Evolutionary conservation across 2,888 invertebrate genomes (phyloP).

Genomic region (Drosophila bunnanda): DNA sequence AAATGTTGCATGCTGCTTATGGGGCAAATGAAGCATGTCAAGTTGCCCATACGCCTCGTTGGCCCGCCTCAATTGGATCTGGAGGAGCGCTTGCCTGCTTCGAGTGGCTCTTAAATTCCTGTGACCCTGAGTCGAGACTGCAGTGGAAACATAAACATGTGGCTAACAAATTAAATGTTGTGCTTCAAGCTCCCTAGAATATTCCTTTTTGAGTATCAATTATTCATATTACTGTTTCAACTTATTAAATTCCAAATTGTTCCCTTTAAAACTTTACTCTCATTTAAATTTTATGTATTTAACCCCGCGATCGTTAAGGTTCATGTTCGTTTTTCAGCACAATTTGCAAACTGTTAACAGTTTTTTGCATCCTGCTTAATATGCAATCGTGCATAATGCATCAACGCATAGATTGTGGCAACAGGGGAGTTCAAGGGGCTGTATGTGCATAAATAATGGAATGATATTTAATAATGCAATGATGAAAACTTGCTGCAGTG

Average conservation of each 20-base stretch:
- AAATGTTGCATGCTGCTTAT: slow-evolving; percentile 34
- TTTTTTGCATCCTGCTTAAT: slow-evolving; percentile 10
- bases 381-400: slow-evolving; percentile 43
- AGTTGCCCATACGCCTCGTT: slow-evolving; percentile 55
- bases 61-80: slow-evolving; percentile 18
- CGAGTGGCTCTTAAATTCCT: slow-evolving; percentile 6
- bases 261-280: not conserved
- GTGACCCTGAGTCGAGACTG: slow-evolving; percentile 6
- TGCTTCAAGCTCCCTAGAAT: not conserved
- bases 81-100: slow-evolving; percentile 3
- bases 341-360: slow-evolving; percentile 37
- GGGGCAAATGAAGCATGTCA: slow-evolving; percentile 61
- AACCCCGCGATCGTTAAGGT: not conserved
- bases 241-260: not conserved
- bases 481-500: slow-evolving; percentile 42
- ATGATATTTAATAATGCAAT: slow-evolving; percentile 65
- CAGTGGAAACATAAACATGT: not conserved
- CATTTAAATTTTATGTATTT: not conserved
- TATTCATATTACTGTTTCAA: not conserved
- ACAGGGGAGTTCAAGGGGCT: slow-evolving; percentile 13
- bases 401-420: slow-evolving; percentile 12
- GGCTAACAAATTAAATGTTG: not conserved
- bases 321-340: slow-evolving; percentile 8
- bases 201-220: too few relatives aligned
- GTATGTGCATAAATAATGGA: slow-evolving; percentile 65